Conservation (phyloP, 2,797 vertebrate species). For the Danio albolineatus region DNA sequence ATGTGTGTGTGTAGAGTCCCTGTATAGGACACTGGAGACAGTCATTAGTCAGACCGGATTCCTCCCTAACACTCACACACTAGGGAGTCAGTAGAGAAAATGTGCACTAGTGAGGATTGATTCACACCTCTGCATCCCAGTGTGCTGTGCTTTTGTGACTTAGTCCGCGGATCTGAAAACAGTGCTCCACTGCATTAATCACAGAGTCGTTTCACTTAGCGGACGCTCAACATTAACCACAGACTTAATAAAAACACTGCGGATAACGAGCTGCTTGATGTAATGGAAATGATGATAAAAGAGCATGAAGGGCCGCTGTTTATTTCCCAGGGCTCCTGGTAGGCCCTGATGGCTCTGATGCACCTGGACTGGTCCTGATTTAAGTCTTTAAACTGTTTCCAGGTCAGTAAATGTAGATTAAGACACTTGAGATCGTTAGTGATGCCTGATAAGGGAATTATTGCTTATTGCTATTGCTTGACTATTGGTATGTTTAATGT, state of each 20-base stretch:
- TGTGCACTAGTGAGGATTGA: constrained; percentile 18
- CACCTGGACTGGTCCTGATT: constrained; percentile 8
- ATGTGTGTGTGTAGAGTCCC: constrained; percentile 4
- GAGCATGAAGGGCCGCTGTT: constrained; percentile 13
- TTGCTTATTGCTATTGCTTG: background rate
- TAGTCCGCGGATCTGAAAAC: constrained; percentile 26
- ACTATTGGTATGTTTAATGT: no score
- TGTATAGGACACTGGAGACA: constrained; percentile 37
- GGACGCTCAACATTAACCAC: constrained; percentile 25
- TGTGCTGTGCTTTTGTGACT: constrained; percentile 8
- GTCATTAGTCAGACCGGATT: constrained; percentile 43
- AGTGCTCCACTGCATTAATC: constrained; percentile 21
- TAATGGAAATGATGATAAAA: constrained; percentile 43
- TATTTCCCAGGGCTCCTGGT: constrained; percentile 34
- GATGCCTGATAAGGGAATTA: background rate
- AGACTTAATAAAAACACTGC: constrained; percentile 39
- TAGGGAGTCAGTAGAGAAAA: constrained; percentile 29
- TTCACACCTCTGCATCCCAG: constrained; percentile 5
- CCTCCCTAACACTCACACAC: constrained; percentile 31
- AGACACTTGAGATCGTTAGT: constrained; percentile 9
- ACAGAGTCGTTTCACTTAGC: constrained; percentile 12
- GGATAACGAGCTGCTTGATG: constrained; percentile 37
- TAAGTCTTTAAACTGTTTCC: constrained; percentile 18
- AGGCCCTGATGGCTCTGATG: constrained; percentile 3
- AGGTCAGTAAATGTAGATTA: background rate